Conservation (phyloP, 2,888 invertebrate genomes). For the Ophraella communa region DNA sequence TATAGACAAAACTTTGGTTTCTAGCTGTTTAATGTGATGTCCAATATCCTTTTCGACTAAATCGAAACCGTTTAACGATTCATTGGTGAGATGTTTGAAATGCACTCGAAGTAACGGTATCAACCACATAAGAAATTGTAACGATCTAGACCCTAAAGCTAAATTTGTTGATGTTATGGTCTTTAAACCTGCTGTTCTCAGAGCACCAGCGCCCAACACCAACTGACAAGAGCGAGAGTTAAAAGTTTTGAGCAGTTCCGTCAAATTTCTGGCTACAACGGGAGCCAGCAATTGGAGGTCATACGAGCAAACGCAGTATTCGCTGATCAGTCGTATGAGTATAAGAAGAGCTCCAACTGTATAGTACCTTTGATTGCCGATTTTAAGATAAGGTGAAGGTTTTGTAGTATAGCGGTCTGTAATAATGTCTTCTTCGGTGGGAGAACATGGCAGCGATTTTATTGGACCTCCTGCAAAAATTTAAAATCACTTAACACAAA, state of each 20-base stretch:
- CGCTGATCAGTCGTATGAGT: conserved; percentile 87
- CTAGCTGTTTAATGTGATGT: conserved; percentile 91
- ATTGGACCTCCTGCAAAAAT: conserved; percentile 19
- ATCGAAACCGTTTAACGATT: conserved; percentile 67
- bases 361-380: conserved; percentile 68
- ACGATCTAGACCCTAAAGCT: conserved; percentile 82
- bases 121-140: conserved; percentile 82
- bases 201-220: conserved; percentile 94
- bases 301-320: conserved; percentile 85
- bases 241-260: conserved; percentile 87
- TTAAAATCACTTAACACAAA: neutral
- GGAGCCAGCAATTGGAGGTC: conserved; percentile 81
- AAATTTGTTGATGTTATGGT: conserved; percentile 95
- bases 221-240: conserved; percentile 91
- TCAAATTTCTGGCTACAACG: conserved; percentile 81
- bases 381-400: conserved; percentile 61
- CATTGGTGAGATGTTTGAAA: conserved; percentile 68
- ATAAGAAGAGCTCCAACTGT: conserved; percentile 85
- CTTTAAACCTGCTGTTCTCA: conserved; percentile 88
- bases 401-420: conserved; percentile 57
- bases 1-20: conserved; percentile 88
- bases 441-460: conserved; percentile 54
- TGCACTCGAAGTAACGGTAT: conserved; percentile 75
- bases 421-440: conserved; percentile 57
- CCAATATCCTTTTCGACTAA: conserved; percentile 79